phyloP scores from a whole-genome alignment of 2,797 vertebrate species.

The Chaetodon trifasciatus region DNA sequence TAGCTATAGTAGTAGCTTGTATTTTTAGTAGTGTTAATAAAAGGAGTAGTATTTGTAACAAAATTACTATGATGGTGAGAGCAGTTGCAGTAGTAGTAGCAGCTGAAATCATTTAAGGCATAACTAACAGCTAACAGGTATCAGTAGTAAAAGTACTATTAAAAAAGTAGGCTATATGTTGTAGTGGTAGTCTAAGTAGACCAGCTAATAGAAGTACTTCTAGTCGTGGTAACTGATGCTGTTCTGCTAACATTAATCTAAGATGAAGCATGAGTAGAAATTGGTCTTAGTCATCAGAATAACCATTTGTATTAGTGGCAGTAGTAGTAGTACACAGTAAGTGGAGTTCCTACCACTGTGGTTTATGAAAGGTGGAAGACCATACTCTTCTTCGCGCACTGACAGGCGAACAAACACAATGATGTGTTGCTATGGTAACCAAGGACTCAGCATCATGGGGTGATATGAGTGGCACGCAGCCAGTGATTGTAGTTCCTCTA shows the following conservation, averaged over 20 bases:
- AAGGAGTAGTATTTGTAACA: background rate
- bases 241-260: background rate
- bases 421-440: constrained; percentile 56
- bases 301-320: background rate
- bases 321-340: background rate
- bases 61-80: background rate
- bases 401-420: constrained; percentile 32
- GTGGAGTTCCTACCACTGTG: background rate
- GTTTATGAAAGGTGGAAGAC: constrained; percentile 12
- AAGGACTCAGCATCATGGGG: constrained; percentile 45
- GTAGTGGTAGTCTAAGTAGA: background rate
- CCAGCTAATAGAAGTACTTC: background rate
- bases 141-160: background rate
- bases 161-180: background rate
- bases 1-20: background rate
- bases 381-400: constrained; percentile 19
- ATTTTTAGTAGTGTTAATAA: background rate
- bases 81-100: no score
- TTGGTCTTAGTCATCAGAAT: background rate
- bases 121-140: background rate
- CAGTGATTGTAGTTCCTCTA: background rate
- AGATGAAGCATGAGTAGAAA: background rate
- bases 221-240: background rate
- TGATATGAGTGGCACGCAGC: constrained; percentile 22
- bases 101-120: background rate